Evolutionary conservation across 2,888 invertebrate species (phyloP), one percentile per base, ranked within the genome.

Genomic region (Stenodera caucasica): DNA sequence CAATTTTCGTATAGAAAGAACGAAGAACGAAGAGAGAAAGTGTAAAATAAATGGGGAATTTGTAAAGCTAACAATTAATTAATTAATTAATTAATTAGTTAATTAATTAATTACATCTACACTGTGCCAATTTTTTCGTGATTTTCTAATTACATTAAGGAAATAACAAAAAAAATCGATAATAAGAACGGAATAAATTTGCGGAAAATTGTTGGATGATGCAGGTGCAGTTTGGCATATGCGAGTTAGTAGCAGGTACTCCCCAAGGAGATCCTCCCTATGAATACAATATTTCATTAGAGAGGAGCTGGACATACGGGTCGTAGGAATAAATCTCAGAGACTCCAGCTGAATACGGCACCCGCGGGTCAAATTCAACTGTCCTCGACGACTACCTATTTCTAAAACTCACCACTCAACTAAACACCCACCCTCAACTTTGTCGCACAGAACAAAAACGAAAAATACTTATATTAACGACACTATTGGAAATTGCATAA

Each of bases 201-300:
- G 21, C 12, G 6, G 11, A 12, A 4, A 23, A 4, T 23, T 21
- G 45, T 6, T 23, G 7, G 35, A 49, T 57, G 55, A 26, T 66
- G 66, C 66, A 66, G 66, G 64, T 67, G 67, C 67, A 61, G 37
- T 54, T 40, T 55, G 58, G 37, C 58, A 57, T 59, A 58, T 60
- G 56, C 57, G 67, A 63, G 65, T 61, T 59, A 62, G 66, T 71
- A 70, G 67, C 72, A 70, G 72, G 70, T 67, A 68, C 62, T 72
- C 72, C 74, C 73, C 63, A 64, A 70, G 74, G 75, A 70, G 53
- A 49, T 67, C 74, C 73, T 74, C 77, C 76, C 79, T 78, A 80
- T 80, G 80, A 80, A 80, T 80, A 79, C 78, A 76, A 79, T 79
- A 80, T 80, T 79, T 79, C 80, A 80, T 80, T 79, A 79, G 77